phyloP scores from a whole-genome alignment of 2,888 invertebrate species.

The Maniola hyperantus region DNA sequence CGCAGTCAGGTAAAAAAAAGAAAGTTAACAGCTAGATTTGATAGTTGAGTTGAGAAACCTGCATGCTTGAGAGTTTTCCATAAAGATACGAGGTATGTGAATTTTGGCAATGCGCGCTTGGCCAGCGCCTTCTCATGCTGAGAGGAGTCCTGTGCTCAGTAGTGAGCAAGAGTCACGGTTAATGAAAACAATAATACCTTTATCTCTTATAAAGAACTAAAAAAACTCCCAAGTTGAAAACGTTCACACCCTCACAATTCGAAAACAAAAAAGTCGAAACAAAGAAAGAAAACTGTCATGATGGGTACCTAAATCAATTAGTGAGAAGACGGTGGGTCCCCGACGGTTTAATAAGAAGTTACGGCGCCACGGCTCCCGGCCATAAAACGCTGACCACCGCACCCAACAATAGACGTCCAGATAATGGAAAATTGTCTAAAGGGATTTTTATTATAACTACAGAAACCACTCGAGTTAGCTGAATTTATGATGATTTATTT shows the following conservation, averaged over 20 bases:
- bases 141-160: too few relatives aligned
- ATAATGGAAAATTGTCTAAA: conserved; percentile 79
- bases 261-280: conserved; percentile 43
- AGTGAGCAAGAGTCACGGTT: too few relatives aligned
- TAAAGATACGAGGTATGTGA: too few relatives aligned
- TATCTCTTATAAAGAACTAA: neutral
- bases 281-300: conserved; percentile 61
- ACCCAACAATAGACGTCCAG: conserved; percentile 68
- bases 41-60: too few relatives aligned
- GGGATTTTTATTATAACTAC: conserved; percentile 75
- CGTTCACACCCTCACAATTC: neutral
- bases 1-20: too few relatives aligned
- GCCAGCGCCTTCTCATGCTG: too few relatives aligned
- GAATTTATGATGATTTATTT: conserved; percentile 62
- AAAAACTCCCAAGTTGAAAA: neutral
- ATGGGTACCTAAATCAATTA: conserved; percentile 76
- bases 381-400: conserved; percentile 73
- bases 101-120: too few relatives aligned
- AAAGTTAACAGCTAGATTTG: too few relatives aligned
- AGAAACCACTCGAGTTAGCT: conserved; percentile 59
- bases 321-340: conserved; percentile 63
- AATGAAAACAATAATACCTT: too few relatives aligned
- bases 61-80: too few relatives aligned
- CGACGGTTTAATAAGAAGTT: conserved; percentile 76
- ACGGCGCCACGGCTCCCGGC: conserved; percentile 62